phyloP scores from a whole-genome alignment of 1,140 invertebrate species.

The Dryas iulia region DNA sequence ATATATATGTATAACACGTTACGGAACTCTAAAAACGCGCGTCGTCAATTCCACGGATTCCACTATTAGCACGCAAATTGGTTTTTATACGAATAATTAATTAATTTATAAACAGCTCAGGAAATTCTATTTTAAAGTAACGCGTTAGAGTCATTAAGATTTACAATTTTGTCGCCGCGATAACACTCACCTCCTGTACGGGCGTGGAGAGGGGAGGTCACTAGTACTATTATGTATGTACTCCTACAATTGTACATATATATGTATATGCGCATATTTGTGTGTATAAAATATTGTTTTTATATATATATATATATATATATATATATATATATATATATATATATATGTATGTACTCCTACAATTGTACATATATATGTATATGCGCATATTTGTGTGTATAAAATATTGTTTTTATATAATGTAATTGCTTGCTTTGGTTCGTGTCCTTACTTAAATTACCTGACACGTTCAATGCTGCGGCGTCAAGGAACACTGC shows the following conservation, averaged over 20 bases:
- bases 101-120: background rate
- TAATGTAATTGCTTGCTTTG: no score
- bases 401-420: no score
- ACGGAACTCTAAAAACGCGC: background rate
- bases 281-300: no score
- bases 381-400: no score
- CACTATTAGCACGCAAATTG: background rate
- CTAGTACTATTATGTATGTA: background rate
- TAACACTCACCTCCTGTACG: background rate
- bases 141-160: background rate
- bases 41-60: background rate
- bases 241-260: background rate
- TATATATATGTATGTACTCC: no score
- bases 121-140: background rate
- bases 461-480: background rate
- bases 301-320: no score
- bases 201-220: background rate
- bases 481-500: background rate
- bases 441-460: background rate
- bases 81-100: background rate
- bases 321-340: no score
- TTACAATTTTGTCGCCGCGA: background rate
- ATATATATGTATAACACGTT: no score
- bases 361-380: no score
- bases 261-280: no score